Conservation (phyloP, 37 sponge, comb jelly and placozoan species). For the Beroe forskalii region DNA sequence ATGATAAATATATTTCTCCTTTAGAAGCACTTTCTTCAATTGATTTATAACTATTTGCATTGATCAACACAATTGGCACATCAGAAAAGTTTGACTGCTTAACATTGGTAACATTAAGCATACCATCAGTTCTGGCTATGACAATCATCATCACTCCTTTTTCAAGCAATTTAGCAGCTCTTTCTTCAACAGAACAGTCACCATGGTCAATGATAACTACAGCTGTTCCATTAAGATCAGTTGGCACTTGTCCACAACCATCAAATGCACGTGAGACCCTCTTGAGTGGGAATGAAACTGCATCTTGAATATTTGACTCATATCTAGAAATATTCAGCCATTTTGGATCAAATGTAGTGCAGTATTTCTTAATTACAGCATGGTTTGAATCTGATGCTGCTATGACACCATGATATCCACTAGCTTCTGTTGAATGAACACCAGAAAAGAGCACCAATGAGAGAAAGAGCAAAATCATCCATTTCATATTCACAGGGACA, state of each 20-base stretch:
- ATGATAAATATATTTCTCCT: background rate
- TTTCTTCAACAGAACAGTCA: slow-evolving; percentile 13
- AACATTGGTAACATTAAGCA: slow-evolving; percentile 46
- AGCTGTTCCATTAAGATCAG: background rate
- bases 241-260: background rate
- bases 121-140: slow-evolving; percentile 15
- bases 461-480: too few relatives aligned
- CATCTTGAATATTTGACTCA: background rate
- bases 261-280: background rate
- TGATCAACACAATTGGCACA: slow-evolving; percentile 19
- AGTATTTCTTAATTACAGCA: background rate
- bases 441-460: too few relatives aligned
- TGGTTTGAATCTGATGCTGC: background rate
- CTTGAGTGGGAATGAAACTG: background rate
- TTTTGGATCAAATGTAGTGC: slow-evolving; percentile 20
- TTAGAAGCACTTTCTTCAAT: background rate
- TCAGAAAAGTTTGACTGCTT: slow-evolving; percentile 11
- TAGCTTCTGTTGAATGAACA: background rate
- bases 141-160: background rate
- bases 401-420: background rate
- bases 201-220: background rate
- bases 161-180: background rate
- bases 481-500: too few relatives aligned
- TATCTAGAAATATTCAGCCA: background rate
- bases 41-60: slow-evolving; percentile 3